These are phyloP conservation scores for Aphelinus atriplicis DNA, from an alignment of 1,140 invertebrate species.

Conservation along the genomic window DNA sequence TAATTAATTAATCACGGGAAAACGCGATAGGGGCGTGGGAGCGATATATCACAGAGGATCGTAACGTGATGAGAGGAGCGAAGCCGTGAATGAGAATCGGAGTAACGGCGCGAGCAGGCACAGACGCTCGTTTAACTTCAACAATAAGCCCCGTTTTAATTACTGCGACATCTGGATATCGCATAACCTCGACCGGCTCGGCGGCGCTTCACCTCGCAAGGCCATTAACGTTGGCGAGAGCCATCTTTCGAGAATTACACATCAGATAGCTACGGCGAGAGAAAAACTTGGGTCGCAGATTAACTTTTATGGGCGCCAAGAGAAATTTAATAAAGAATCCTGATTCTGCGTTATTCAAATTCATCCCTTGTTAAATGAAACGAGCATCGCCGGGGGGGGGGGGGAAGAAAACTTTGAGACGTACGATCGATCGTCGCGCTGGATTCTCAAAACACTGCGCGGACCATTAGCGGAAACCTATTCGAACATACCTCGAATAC, in stretches of 20 bases:
- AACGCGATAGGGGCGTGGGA: too few species aligned
- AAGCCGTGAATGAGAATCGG: constrained; percentile 38
- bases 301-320: constrained; percentile 15
- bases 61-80: constrained; percentile 38
- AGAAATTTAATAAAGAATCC: not conserved
- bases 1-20: not conserved
- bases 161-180: constrained; percentile 64
- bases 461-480: too few species aligned
- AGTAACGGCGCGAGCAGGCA: not conserved
- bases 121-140: constrained; percentile 53
- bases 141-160: constrained; percentile 65
- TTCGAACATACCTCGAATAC: too few species aligned
- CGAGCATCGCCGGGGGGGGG: too few species aligned
- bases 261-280: constrained; percentile 54
- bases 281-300: constrained; percentile 13
- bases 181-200: constrained; percentile 50
- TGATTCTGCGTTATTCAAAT: too few species aligned
- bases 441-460: too few species aligned
- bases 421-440: too few species aligned
- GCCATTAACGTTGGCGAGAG: constrained; percentile 45
- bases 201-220: constrained; percentile 44
- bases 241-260: constrained; percentile 58
- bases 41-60: not conserved
- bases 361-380: too few species aligned
- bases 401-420: too few species aligned